A percentile compares a stretch with the other conserved stretches of the same genome.
phyloP scores from a whole-genome alignment of 2,113 vertebrate species.

The Callopanchax toddi region DNA sequence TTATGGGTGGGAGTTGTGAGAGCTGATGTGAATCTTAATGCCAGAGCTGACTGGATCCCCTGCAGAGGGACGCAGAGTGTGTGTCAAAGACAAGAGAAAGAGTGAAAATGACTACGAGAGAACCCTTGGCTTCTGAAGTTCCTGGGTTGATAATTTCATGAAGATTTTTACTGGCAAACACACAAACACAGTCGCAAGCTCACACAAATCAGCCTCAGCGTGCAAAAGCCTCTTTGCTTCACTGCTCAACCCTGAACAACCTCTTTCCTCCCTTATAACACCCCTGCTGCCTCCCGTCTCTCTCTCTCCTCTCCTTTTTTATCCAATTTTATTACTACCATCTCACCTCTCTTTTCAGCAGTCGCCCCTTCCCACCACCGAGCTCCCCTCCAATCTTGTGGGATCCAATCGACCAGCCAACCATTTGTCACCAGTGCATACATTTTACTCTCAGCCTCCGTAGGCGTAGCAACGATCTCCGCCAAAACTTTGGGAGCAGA shows the following conservation, averaged over 20 bases:
- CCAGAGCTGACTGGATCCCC: constrained; percentile 44
- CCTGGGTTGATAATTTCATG: constrained; percentile 48
- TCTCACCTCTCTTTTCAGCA: constrained; percentile 63
- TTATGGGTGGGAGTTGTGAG: constrained; percentile 23
- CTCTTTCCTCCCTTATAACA: constrained; percentile 60
- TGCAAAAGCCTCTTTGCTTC: constrained; percentile 68
- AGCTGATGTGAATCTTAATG: constrained; percentile 52
- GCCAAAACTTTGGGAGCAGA: background rate
- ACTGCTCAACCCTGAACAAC: constrained; percentile 74
- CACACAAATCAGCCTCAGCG: constrained; percentile 27
- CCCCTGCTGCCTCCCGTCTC: constrained; percentile 53
- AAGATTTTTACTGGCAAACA: constrained; percentile 25
- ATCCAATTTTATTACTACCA: constrained; percentile 74
- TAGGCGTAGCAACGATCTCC: constrained; percentile 4
- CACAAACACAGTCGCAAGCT: constrained; percentile 21
- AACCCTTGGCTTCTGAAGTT: constrained; percentile 50
- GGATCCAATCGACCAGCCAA: constrained; percentile 34
- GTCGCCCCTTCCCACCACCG: constrained; percentile 31
- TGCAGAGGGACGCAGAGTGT: constrained; percentile 37
- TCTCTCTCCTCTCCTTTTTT: constrained; percentile 51
- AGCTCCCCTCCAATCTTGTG: constrained; percentile 32
- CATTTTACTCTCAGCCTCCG: constrained; percentile 27
- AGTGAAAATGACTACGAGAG: constrained; percentile 59
- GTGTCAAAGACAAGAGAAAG: constrained; percentile 25
- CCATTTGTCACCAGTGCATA: constrained; percentile 52